Evolutionary conservation across 2,113 vertebrate genomes (phyloP).

Genomic region (Alligator mississippiensis): DNA sequence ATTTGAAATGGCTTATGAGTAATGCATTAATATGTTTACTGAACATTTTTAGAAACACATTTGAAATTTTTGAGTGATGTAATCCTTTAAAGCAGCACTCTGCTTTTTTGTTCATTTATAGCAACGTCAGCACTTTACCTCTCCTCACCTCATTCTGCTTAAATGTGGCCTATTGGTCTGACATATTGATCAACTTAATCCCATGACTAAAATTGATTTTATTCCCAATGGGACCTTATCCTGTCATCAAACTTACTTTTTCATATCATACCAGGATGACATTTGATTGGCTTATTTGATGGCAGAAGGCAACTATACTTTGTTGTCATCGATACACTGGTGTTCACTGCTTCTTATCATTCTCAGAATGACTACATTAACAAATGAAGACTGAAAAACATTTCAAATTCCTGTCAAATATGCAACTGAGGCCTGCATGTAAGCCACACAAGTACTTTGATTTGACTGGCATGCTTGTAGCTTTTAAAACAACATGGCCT

Average conservation of each 20-base stretch:
- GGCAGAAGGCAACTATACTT: slow-evolving; percentile 55
- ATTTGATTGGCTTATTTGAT: slow-evolving; percentile 80
- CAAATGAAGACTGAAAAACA: slow-evolving; percentile 62
- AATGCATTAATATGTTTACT: not conserved
- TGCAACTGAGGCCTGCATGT: no score
- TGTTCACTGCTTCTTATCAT: slow-evolving; percentile 71
- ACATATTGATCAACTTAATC: slow-evolving; percentile 79
- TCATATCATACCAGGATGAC: slow-evolving; percentile 72
- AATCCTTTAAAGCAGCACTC: not conserved
- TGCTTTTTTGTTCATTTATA: not conserved
- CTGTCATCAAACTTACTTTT: slow-evolving; percentile 80
- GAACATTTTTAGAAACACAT: not conserved
- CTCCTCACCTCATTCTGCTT: slow-evolving; percentile 6
- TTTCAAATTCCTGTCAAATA: slow-evolving; percentile 63
- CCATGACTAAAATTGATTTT: slow-evolving; percentile 87
- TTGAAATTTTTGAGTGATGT: slow-evolving; percentile 33
- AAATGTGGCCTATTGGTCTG: slow-evolving; percentile 52
- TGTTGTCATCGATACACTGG: slow-evolving; percentile 82
- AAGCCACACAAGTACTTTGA: no score
- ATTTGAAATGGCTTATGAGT: not conserved
- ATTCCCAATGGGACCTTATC: slow-evolving; percentile 71
- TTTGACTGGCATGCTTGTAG: no score
- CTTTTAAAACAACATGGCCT: no score
- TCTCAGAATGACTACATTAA: slow-evolving; percentile 42
- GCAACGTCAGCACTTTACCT: slow-evolving; percentile 58